These are phyloP conservation scores for Hypselothyrea guttata DNA, from an alignment of 2,888 invertebrate species.

Conservation along the genomic window DNA sequence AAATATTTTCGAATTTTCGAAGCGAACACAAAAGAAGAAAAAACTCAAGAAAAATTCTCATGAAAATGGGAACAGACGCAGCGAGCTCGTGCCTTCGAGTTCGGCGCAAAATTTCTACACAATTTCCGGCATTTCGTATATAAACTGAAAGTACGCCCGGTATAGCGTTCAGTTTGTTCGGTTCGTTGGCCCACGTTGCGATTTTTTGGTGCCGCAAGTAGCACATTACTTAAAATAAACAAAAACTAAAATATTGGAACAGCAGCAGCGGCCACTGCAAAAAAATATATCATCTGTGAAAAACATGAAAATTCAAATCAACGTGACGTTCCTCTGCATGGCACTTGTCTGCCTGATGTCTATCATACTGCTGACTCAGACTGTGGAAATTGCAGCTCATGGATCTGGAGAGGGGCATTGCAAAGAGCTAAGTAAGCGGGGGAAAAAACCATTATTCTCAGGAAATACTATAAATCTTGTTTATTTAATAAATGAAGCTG, in stretches of 20 bases:
- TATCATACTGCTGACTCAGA: slow-evolving; percentile 63
- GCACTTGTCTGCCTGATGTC: slow-evolving; percentile 62
- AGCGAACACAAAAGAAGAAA: slow-evolving; percentile 19
- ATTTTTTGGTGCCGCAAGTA: slow-evolving; percentile 43
- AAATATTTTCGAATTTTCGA: slow-evolving; percentile 56
- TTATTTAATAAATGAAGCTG: slow-evolving; percentile 4
- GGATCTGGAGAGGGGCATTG: slow-evolving; percentile 48
- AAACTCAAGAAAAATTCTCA: slow-evolving; percentile 34
- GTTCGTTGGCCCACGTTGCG: slow-evolving; percentile 52
- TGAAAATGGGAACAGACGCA: slow-evolving; percentile 47
- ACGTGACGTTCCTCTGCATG: slow-evolving; percentile 55
- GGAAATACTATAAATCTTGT: slow-evolving; percentile 5
- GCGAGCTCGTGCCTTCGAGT: slow-evolving; percentile 38
- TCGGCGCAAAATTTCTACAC: slow-evolving; percentile 47
- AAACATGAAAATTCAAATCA: slow-evolving; percentile 69
- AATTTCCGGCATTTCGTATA: slow-evolving; percentile 76
- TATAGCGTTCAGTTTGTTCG: slow-evolving; percentile 47
- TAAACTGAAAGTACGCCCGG: slow-evolving; percentile 59
- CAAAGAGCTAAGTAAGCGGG: slow-evolving; percentile 73
- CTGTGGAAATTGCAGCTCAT: slow-evolving; percentile 36
- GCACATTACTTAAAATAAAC: slow-evolving; percentile 70
- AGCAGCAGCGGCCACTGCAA: slow-evolving; percentile 18
- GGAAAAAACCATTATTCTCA: slow-evolving; percentile 17
- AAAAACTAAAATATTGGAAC: slow-evolving; percentile 45
- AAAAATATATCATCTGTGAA: slow-evolving; percentile 17